Conservation (phyloP, 2,888 invertebrate species). For the Sinodicranocentrus sp. region DNA sequence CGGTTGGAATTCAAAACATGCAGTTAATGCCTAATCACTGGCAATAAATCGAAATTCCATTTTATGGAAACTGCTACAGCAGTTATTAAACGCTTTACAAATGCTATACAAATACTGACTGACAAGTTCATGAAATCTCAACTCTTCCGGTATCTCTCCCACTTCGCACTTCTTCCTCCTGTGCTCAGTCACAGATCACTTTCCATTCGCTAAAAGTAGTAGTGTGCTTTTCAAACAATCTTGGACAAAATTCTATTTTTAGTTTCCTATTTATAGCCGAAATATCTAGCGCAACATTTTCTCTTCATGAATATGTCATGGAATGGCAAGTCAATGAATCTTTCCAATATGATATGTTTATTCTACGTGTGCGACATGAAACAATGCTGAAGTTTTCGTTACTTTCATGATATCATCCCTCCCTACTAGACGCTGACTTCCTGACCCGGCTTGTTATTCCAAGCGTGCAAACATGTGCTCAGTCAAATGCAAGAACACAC, state of each 20-base stretch:
- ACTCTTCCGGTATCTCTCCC: background rate
- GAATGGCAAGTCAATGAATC: constrained; percentile 29
- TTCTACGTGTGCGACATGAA: too few species aligned
- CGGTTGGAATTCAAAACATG: too few species aligned
- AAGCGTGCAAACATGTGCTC: background rate
- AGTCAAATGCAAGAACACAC: background rate
- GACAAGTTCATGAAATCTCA: constrained; percentile 27
- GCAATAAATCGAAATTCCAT: background rate
- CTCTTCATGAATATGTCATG: constrained; percentile 11
- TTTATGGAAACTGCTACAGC: background rate
- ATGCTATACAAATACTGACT: background rate
- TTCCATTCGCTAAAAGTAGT: too few species aligned
- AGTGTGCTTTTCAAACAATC: constrained; percentile 2
- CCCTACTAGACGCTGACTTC: too few species aligned
- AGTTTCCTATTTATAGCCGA: constrained; percentile 62
- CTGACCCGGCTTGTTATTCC: background rate
- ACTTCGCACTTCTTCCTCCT: too few species aligned
- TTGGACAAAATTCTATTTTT: constrained; percentile 53
- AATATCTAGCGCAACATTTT: constrained; percentile 43
- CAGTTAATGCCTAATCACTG: too few species aligned
- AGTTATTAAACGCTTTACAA: background rate
- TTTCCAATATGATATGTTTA: constrained; percentile 19
- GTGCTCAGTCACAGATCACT: too few species aligned
- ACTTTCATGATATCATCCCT: too few species aligned
- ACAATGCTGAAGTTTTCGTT: too few species aligned